A percentile compares a stretch with the other conserved stretches of the same genome.
These are phyloP conservation scores for Thymelicus sylvestris DNA, from an alignment of 2,888 invertebrate species.

Conservation along the genomic window DNA sequence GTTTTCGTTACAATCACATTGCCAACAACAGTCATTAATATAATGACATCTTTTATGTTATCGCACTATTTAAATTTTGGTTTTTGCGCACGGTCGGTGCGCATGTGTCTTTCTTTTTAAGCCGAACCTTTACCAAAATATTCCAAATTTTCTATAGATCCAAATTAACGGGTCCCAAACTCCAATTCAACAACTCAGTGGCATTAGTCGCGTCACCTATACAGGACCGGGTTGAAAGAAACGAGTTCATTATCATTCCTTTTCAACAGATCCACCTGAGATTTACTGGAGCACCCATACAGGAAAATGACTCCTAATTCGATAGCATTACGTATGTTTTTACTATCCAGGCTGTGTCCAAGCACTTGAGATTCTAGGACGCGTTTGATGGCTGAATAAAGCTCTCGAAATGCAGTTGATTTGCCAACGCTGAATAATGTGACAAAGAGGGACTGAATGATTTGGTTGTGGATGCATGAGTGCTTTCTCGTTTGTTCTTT, in stretches of 20 bases:
- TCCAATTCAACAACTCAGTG: conserved; percentile 13
- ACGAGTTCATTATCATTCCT: conserved; percentile 49
- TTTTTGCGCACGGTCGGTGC: not conserved
- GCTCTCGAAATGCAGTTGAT: conserved; percentile 38
- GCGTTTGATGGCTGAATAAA: conserved; percentile 38
- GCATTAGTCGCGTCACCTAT: conserved; percentile 45
- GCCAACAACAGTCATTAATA: too few relatives aligned
- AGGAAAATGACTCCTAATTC: conserved; percentile 34
- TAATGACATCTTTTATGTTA: too few relatives aligned
- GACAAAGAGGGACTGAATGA: conserved; percentile 34
- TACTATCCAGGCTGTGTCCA: conserved; percentile 9
- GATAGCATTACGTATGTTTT: conserved; percentile 12
- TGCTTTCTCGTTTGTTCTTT: conserved; percentile 12
- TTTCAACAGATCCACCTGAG: conserved; percentile 47
- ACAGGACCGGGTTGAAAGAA: conserved; percentile 44
- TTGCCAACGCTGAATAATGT: conserved; percentile 36
- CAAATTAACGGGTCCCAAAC: conserved; percentile 14
- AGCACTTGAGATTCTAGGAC: conserved; percentile 38
- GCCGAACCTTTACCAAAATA: conserved; percentile 4
- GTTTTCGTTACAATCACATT: too few relatives aligned
- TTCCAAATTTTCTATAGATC: conserved; percentile 4
- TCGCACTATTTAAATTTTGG: not conserved
- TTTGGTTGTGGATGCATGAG: conserved; percentile 25
- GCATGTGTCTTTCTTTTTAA: not conserved
- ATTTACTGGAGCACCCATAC: conserved; percentile 32